Conservation (phyloP, 2,113 vertebrate genomes). For the Leptosomus discolor region DNA sequence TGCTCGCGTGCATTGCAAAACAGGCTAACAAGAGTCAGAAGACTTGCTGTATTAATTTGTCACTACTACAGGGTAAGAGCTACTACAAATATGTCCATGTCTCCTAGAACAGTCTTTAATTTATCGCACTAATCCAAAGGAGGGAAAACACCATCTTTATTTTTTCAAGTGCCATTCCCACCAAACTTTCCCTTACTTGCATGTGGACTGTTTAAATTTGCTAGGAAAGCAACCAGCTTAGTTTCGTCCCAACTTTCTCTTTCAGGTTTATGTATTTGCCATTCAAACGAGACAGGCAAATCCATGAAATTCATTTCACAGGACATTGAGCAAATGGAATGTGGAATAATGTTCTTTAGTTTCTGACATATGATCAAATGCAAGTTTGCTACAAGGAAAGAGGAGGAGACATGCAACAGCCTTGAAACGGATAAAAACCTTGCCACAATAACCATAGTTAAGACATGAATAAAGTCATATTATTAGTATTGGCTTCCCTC, state of each 20-base stretch:
- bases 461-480: not conserved
- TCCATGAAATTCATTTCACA: constrained; percentile 35
- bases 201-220: not conserved
- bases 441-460: not conserved
- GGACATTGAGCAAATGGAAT: constrained; percentile 32
- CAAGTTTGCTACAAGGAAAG: not conserved
- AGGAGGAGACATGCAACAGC: not conserved
- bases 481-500: constrained; percentile 51
- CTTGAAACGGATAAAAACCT: not conserved
- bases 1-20: not conserved
- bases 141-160: constrained; percentile 2
- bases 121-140: constrained; percentile 22
- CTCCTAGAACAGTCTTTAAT: not conserved
- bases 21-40: not conserved
- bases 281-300: constrained; percentile 10
- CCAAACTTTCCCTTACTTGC: not conserved
- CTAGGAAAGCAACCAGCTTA: not conserved
- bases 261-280: not conserved
- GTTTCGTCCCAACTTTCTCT: not conserved
- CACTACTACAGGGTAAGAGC: not conserved
- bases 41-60: not conserved
- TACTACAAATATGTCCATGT: not conserved
- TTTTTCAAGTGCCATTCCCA: not conserved
- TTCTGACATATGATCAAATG: not conserved
- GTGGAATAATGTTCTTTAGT: not conserved